Percentiles rank a stretch among this genome's conserved stretches.
These are phyloP conservation scores for Hecatera dysodea DNA, from an alignment of 2,888 invertebrate genomes.

Conservation along the genomic window DNA sequence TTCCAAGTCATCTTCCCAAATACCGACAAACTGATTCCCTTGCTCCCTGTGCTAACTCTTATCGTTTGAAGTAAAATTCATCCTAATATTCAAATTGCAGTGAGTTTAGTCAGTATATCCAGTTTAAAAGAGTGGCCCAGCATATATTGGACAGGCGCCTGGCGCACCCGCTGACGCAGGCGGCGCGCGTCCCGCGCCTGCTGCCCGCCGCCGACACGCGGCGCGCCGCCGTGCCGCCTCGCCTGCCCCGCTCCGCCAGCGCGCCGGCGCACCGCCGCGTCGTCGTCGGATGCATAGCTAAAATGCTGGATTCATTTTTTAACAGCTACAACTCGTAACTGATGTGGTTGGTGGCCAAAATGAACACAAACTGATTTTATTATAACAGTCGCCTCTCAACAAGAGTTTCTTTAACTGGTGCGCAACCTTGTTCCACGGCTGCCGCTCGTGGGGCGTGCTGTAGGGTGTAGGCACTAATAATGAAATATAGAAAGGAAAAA, in stretches of 20 bases:
- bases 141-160: conserved; percentile 37
- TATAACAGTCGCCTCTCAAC: not conserved
- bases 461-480: too few relatives aligned
- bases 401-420: not conserved
- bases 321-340: conserved; percentile 74
- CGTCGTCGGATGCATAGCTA: conserved; percentile 79
- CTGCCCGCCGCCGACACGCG: conserved; percentile 10
- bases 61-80: not conserved
- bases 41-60: not conserved
- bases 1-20: too few relatives aligned
- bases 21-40: too few relatives aligned
- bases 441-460: too few relatives aligned
- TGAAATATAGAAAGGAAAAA: too few relatives aligned
- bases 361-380: conserved; percentile 6
- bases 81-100: conserved; percentile 37
- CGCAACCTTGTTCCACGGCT: not conserved
- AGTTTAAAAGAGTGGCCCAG: conserved; percentile 26
- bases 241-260: conserved; percentile 40
- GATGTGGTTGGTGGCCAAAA: conserved; percentile 20
- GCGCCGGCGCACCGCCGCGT: conserved; percentile 66
- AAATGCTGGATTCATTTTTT: conserved; percentile 83
- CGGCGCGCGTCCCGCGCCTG: conserved; percentile 15
- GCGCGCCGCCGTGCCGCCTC: conserved; percentile 8
- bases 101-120: conserved; percentile 28
- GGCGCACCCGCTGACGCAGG: conserved; percentile 13